Base-by-base conservation (phyloP, 1,140 invertebrate species). In the Camponotus pennsylvanicus region DNA sequence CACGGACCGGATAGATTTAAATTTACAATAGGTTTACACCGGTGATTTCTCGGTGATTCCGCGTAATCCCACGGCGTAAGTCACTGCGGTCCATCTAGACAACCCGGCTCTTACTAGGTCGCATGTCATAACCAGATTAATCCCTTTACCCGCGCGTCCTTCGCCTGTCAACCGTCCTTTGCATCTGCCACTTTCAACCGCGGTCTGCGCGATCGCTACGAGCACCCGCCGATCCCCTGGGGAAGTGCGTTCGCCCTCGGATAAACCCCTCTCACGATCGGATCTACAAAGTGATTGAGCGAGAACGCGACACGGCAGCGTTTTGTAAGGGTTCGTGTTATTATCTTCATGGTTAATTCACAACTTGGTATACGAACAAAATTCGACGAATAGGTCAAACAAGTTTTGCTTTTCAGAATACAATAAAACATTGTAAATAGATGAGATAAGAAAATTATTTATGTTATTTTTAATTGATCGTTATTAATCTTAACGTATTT, bases 91-190 rank as follows among this genome's bases (percentile, higher is more conserved):
- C 63, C 59, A 63, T 91, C 86, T 87, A 89, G 88, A 61, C 76
- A 71, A 84, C 88, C 13, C 76, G 89, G 84, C 80, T 91, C 86
- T 15, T 52, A 88, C 89, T 80, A 73, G 86, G 80, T 82, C 82
- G 89, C 84, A 91, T 89, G 87, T 86, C 88, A 85, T 91, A 85
- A 90, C 73, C 87, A 89, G 87, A 93, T 93, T 92, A 92, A 92
- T 92, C 89, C 49, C 49, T 52, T 52, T 52, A 15, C 49, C 86
- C 63, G 18, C 27, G 55, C 66, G 37, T 79, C 86, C 86, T 89
- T 92, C 76, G 71, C 69, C 78, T 55, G 67, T 52, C 83, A 82
- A 88, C 55, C 55, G 67, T 49, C 59, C 55, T n/a, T 79, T 66
- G 73, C 89, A 90, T 90, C 89, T 90, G 89, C 73, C 82, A 82